These are phyloP conservation scores for Carcina quercana DNA, from an alignment of 2,888 invertebrate species.

Conservation along the genomic window DNA sequence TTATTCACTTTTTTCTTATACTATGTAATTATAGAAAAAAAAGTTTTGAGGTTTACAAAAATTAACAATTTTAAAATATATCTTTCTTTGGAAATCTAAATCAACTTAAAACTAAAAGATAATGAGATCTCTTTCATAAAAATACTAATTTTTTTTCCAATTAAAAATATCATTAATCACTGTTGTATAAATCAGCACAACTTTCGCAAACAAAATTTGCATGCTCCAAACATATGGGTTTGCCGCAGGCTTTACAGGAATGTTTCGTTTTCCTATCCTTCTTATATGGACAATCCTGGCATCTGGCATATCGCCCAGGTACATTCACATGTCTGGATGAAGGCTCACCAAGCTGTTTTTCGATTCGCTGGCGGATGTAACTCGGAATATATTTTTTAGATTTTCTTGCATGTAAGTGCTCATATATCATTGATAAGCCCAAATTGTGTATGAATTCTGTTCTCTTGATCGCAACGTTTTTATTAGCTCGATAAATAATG, in stretches of 20 bases:
- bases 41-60: not conserved
- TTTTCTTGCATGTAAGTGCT: slow-evolving; percentile 6
- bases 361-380: slow-evolving; percentile 6
- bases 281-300: slow-evolving; percentile 8
- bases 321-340: slow-evolving; percentile 3
- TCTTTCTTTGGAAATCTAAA: slow-evolving; percentile 1
- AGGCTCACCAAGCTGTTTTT: slow-evolving; percentile 7
- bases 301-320: slow-evolving; percentile 8
- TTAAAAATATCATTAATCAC: not conserved
- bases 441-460: slow-evolving; percentile 9
- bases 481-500: slow-evolving; percentile 16
- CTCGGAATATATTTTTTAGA: slow-evolving; percentile 9
- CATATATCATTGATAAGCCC: slow-evolving; percentile 5
- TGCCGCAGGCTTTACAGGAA: slow-evolving; percentile 5
- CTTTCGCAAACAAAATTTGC: slow-evolving; percentile 4
- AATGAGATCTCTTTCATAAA: slow-evolving; percentile 1
- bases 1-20: not conserved
- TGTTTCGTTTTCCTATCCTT: slow-evolving; percentile 12
- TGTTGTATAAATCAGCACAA: slow-evolving; percentile 3
- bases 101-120: not conserved
- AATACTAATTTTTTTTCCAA: not conserved
- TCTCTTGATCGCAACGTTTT: slow-evolving; percentile 5
- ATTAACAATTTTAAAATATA: not conserved
- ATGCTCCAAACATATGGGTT: too few relatives aligned
- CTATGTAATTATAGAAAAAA: not conserved